Evolutionary conservation across 2,113 vertebrate genomes (phyloP), one percentile per base, ranked within the genome.

Genomic region (Barbus barbus): DNA sequence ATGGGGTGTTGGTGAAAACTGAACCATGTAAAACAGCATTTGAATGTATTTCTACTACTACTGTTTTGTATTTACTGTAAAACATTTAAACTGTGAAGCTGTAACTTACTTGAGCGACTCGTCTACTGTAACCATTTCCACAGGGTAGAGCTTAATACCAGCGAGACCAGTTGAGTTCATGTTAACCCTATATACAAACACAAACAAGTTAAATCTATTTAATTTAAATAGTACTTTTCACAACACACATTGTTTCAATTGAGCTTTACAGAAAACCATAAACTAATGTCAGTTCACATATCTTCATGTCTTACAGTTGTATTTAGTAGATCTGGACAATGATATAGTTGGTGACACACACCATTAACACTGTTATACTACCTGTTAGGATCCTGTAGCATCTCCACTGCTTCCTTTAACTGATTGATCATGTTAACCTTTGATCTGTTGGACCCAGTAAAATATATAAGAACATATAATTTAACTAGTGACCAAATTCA

Each of bases 311-410:
- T 58, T n/a, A 58, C 9, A 58, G 20, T 56, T 22, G 20, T 2
- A 56, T 56, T 53, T 56, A 56, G 8, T 51, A 56, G 53, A 56
- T 56, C 51, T 20, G 6, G 51, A 51, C 48, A 53, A 20, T 48
- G 1, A 14, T 12, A 26, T 63, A 28, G 26, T 16, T 63, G 26
- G 7, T 14, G 24, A 24, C 51, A 53, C 18, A 53, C 53, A 22
- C 2, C 18, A 56, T 56, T 56, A 56, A 56, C 53, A 56, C 26
- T 22, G 41, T 12, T 31, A 14, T n/a, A 87, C 51, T 89, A 97
- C 97, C 96, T 96, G 90, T 87, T 93, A 60, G 96, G 93, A 86
- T 96, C 95, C 48, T 97, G 97, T 84, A 96, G 93, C 83, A 97
- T 92, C 89, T 96, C 95, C 87, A 96, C 96, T 0, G 95, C 97